phyloP scores from a whole-genome alignment of 37 sponge, comb jelly and placozoan genomes.

The Agelas oroides region DNA sequence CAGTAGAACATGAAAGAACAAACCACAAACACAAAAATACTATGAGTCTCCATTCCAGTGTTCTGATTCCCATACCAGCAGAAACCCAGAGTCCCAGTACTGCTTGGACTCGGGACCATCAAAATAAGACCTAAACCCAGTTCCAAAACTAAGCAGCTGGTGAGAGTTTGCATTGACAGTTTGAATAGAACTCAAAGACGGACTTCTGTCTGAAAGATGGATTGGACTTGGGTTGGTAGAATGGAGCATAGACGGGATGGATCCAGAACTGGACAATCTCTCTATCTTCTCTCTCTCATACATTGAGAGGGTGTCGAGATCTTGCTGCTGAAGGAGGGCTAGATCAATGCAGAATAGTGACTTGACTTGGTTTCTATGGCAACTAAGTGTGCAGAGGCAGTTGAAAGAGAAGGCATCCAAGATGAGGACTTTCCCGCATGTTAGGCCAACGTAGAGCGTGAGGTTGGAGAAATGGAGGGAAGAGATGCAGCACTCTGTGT shows the following conservation, averaged over 20 bases:
- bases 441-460: conserved; percentile 57
- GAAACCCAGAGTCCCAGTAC: conserved; percentile 37
- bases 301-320: not conserved
- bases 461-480: conserved; percentile 32
- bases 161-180: not conserved
- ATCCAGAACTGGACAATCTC: not conserved
- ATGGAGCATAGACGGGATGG: not conserved
- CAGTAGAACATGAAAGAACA: too few relatives aligned
- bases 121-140: conserved; percentile 64
- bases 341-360: conserved; percentile 30
- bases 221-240: conserved; percentile 15
- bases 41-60: conserved; percentile 9
- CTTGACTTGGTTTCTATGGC: conserved; percentile 14
- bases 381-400: conserved; percentile 18
- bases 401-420: conserved; percentile 31
- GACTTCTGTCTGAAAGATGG: not conserved
- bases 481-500: conserved; percentile 44
- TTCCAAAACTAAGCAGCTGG: conserved; percentile 46
- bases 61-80: conserved; percentile 68
- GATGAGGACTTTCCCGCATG: conserved; percentile 58
- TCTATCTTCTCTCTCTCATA: not conserved
- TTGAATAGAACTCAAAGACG: not conserved
- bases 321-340: not conserved
- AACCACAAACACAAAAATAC: too few relatives aligned
- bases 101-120: conserved; percentile 40